phyloP scores from a whole-genome alignment of 2,797 vertebrate genomes.

The Paedocypris micromegethes region DNA sequence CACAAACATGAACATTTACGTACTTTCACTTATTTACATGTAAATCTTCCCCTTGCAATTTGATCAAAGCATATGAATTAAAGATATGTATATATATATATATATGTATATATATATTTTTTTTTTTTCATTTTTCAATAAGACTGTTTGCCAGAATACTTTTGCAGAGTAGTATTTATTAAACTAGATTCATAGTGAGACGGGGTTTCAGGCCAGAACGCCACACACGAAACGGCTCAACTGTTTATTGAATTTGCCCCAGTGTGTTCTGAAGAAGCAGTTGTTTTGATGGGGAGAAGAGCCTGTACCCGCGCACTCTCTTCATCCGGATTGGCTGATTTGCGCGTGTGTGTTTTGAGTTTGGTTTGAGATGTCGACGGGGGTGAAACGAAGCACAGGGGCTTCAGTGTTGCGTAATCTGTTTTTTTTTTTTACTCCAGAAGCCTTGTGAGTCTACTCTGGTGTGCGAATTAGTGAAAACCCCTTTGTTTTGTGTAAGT shows the following conservation, averaged over 20 bases:
- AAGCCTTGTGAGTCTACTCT: conserved; percentile 2
- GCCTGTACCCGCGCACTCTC: background rate
- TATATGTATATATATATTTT: no score
- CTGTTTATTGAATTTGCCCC: background rate
- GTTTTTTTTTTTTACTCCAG: conserved; percentile 5
- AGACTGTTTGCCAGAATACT: no score
- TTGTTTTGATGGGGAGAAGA: background rate
- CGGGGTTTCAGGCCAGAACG: no score
- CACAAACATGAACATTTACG: no score
- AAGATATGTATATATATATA: no score
- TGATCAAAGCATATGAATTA: no score
- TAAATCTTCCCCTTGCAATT: no score
- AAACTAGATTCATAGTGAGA: no score
- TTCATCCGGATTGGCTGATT: background rate
- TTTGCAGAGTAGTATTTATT: no score
- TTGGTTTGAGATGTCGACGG: conserved; percentile 6
- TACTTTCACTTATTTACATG: no score
- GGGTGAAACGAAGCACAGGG: background rate
- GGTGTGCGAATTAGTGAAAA: conserved; percentile 11
- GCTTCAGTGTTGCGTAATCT: conserved; percentile 30
- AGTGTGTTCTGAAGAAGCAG: background rate
- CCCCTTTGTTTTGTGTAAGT: background rate
- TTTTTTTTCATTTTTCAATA: no score
- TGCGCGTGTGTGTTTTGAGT: conserved; percentile 4
- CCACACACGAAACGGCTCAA: background rate